Percentiles rank a stretch among this genome's conserved stretches.
Conservation (phyloP, 2,888 invertebrate species). For the Heliconius sara region DNA sequence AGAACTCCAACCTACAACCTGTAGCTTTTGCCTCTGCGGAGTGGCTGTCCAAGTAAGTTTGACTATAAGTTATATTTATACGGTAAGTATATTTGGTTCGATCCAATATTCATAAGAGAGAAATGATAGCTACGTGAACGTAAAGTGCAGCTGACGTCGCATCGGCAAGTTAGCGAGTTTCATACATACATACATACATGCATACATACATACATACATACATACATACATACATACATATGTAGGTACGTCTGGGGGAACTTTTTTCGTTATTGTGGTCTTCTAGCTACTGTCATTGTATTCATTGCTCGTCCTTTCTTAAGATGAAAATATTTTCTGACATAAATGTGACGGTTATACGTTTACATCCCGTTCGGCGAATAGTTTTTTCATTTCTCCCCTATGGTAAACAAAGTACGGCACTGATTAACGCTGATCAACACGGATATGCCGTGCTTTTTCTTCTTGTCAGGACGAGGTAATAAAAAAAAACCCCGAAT, state of each 20-base stretch:
- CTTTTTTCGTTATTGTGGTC: constrained; percentile 59
- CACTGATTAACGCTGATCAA: no score
- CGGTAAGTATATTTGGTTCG: constrained; percentile 25
- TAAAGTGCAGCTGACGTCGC: constrained; percentile 71
- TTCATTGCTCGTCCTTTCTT: background rate
- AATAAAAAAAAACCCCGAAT: background rate
- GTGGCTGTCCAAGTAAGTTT: no score
- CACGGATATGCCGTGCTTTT: no score
- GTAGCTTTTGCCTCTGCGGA: no score
- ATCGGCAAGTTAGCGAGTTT: constrained; percentile 60
- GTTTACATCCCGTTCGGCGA: no score
- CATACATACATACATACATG: constrained; percentile 1
- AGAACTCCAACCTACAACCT: no score
- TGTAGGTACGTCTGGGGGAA: constrained; percentile 68
- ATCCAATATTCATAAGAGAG: constrained; percentile 54
- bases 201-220: constrained; percentile 48
- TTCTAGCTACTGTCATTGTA: background rate
- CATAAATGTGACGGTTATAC: no score
- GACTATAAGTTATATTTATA: background rate
- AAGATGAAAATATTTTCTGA: no score
- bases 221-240: constrained; percentile 48
- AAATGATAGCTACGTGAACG: constrained; percentile 64
- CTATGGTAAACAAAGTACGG: no score
- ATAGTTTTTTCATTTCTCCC: no score
- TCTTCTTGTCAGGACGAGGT: no score